Evolutionary conservation across 2,888 invertebrate genomes (phyloP).

Genomic region (Luffia ferchaultella): DNA sequence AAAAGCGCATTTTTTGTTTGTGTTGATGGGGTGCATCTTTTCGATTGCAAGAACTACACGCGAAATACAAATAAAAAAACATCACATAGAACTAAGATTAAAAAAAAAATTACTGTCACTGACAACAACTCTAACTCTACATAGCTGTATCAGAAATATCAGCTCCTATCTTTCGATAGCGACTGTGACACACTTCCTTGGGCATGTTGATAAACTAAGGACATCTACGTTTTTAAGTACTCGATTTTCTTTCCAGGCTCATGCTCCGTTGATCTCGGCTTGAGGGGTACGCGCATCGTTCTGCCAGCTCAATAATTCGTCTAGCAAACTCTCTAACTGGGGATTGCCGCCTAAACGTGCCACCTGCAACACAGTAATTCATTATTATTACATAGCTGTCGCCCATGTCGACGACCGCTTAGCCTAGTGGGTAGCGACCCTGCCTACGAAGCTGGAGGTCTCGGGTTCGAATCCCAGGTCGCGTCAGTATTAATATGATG

Average conservation of each 20-base stretch:
- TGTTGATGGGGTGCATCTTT: no score
- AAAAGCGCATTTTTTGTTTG: no score
- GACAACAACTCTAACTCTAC: not conserved
- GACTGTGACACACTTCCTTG: not conserved
- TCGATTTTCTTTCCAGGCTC: not conserved
- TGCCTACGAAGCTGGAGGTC: no score
- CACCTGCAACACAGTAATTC: slow-evolving; percentile 37
- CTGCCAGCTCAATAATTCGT: slow-evolving; percentile 74
- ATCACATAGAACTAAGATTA: not conserved
- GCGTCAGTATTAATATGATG: no score
- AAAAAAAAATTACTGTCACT: not conserved
- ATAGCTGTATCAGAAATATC: not conserved
- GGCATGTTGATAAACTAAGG: no score
- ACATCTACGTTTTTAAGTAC: not conserved
- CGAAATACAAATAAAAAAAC: not conserved
- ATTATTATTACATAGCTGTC: not conserved
- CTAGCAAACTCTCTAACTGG: slow-evolving; percentile 76
- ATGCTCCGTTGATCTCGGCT: not conserved
- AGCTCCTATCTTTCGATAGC: not conserved
- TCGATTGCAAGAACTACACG: no score
- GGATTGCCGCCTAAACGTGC: slow-evolving; percentile 82
- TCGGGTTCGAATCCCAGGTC: no score
- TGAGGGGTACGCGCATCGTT: not conserved
- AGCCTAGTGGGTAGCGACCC: no score
- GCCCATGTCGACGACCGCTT: not conserved